Percentiles rank a stretch among this genome's conserved stretches.
These are phyloP conservation scores for Sphaeridia pumilis DNA, from an alignment of 2,888 invertebrate species.

Conservation along the genomic window DNA sequence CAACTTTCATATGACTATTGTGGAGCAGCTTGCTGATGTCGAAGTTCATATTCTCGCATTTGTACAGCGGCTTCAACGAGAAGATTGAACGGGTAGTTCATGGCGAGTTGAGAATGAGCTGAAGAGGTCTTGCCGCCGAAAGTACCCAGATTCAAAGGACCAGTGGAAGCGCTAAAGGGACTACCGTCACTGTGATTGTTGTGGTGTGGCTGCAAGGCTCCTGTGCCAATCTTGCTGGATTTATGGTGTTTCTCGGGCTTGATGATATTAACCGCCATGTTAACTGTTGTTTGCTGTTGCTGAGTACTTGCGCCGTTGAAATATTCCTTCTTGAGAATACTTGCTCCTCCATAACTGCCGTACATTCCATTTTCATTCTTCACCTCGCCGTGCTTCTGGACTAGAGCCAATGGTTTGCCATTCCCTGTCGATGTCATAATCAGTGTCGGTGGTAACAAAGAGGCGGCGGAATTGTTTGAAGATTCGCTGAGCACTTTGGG, in stretches of 20 bases:
- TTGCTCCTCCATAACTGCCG: conserved; percentile 45
- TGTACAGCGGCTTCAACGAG: conserved; percentile 78
- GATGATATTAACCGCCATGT: conserved; percentile 34
- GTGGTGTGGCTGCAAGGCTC: conserved; percentile 17
- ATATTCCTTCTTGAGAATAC: conserved; percentile 22
- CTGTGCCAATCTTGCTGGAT: conserved; percentile 9
- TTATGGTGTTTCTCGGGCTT: conserved; percentile 23
- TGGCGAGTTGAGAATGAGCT: conserved; percentile 12
- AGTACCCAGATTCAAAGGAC: conserved; percentile 6
- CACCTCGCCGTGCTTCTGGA: conserved; percentile 3
- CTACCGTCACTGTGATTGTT: conserved; percentile 6
- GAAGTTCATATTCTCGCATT: conserved; percentile 56
- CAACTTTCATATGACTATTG: too few relatives aligned
- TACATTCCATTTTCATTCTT: conserved; percentile 15
- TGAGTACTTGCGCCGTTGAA: conserved; percentile 40
- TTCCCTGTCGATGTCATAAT: neutral
- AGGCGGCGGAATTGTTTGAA: neutral
- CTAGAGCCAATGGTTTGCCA: conserved; percentile 2
- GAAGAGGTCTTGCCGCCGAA: conserved; percentile 9
- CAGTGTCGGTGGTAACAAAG: conserved; percentile 2
- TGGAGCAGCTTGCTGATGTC: conserved; percentile 20
- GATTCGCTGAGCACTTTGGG: neutral
- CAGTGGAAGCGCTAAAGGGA: conserved; percentile 11
- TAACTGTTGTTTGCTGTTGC: conserved; percentile 41
- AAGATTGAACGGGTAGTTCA: conserved; percentile 50